Evolutionary conservation across 1,140 invertebrate genomes (phyloP).

Genomic region (Drosophila arizonae): DNA sequence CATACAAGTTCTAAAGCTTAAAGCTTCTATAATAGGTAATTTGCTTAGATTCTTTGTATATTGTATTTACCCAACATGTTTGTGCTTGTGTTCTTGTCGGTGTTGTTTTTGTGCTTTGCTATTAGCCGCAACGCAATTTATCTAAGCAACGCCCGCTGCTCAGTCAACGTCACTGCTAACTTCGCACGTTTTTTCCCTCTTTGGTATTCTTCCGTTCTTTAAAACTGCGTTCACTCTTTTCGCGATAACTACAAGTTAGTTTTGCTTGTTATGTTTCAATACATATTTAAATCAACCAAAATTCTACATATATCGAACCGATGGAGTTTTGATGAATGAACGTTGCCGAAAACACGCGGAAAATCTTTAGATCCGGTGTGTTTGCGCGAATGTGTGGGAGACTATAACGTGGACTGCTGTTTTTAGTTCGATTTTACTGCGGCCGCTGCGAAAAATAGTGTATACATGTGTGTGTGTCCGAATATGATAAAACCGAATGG

Average conservation of each 20-base stretch:
- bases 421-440: conserved; percentile 18
- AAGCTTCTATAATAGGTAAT: conserved; percentile 42
- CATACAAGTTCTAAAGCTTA: conserved; percentile 12
- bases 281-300: conserved; percentile 23
- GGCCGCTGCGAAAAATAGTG: conserved; percentile 52
- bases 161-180: conserved; percentile 38
- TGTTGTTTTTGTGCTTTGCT: conserved; percentile 35
- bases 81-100: conserved; percentile 40
- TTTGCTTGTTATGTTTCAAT: conserved; percentile 39
- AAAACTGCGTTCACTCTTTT: conserved; percentile 29
- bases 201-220: conserved; percentile 48
- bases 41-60: conserved; percentile 17
- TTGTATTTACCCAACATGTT: conserved; percentile 78
- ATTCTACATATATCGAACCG: conserved; percentile 19
- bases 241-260: conserved; percentile 6
- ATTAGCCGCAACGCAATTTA: conserved; percentile 80
- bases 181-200: conserved; percentile 55
- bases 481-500: conserved; percentile 63
- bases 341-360: conserved; percentile 33
- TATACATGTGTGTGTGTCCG: conserved; percentile 26
- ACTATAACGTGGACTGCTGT: conserved; percentile 33
- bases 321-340: conserved; percentile 21
- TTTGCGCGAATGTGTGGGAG: background rate
- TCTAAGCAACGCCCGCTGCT: conserved; percentile 73
- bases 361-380: conserved; percentile 18